These are phyloP conservation scores for Littorina saxatilis DNA, from an alignment of 1,140 invertebrate species.

Conservation along the genomic window DNA sequence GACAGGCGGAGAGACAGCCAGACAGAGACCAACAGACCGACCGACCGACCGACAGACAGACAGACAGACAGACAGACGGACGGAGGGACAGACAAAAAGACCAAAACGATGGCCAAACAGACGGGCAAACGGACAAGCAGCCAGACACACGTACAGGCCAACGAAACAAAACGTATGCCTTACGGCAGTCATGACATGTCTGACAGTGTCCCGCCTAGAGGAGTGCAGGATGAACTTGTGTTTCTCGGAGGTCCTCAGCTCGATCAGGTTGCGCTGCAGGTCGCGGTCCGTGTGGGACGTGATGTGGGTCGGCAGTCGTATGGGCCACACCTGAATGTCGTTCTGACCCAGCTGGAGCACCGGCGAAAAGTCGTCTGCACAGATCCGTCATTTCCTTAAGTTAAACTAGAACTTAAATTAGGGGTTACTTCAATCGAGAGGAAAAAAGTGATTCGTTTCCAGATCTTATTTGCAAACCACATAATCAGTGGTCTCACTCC, in stretches of 20 bases:
- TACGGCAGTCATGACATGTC: slow-evolving; percentile 64
- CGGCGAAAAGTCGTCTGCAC: slow-evolving; percentile 69
- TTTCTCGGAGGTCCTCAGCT: slow-evolving; percentile 59
- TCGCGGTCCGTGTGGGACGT: slow-evolving; percentile 48
- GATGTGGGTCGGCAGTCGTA: slow-evolving; percentile 60
- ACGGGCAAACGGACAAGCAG: neutral
- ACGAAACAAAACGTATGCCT: no score
- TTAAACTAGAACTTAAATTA: no score
- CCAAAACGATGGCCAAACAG: neutral
- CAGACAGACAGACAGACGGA: no score
- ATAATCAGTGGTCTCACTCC: neutral
- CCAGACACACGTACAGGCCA: neutral
- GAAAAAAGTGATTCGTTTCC: no score
- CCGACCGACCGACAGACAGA: no score
- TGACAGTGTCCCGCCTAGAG: slow-evolving; percentile 61
- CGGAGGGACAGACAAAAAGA: no score
- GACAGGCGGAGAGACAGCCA: no score
- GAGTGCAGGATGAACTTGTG: slow-evolving; percentile 67
- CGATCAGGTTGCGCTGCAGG: slow-evolving; percentile 59
- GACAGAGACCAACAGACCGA: no score
- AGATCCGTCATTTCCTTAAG: no score
- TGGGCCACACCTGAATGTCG: slow-evolving; percentile 62
- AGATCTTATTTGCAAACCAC: no score
- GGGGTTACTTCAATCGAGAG: neutral
- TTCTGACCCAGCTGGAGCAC: slow-evolving; percentile 57